Percentiles rank a stretch among this genome's conserved stretches.
phyloP scores from a whole-genome alignment of 2,113 vertebrate genomes.

The Abramis brama region DNA sequence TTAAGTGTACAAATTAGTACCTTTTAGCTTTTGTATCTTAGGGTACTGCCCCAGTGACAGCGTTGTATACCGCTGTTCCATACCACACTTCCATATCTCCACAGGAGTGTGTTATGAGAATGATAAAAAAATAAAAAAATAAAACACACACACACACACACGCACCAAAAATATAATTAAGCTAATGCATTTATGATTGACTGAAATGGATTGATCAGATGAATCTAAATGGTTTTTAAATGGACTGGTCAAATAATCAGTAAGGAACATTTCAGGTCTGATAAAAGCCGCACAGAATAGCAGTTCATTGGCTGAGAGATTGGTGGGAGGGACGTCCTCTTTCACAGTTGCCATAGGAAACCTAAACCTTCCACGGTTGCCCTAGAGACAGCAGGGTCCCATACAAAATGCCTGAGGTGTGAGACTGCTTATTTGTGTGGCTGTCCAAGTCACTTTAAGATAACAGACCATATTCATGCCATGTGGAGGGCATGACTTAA shows the following conservation, averaged over 20 bases:
- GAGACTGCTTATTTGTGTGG: constrained; percentile 42
- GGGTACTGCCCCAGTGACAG: no score
- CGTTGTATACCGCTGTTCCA: no score
- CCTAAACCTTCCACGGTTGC: constrained; percentile 73
- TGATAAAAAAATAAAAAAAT: background rate
- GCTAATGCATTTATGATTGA: constrained; percentile 26
- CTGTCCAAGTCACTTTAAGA: constrained; percentile 27
- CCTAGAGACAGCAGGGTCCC: constrained; percentile 74
- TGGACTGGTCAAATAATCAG: constrained; percentile 43
- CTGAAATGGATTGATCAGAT: background rate
- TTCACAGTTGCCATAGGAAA: constrained; percentile 76
- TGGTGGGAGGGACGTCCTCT: constrained; percentile 58
- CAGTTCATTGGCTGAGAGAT: constrained; percentile 63
- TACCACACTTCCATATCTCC: background rate
- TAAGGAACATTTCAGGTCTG: constrained; percentile 26
- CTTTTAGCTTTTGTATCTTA: no score
- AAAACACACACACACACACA: no score
- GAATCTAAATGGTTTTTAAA: background rate
- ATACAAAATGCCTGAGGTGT: constrained; percentile 57
- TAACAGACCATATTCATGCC: background rate
- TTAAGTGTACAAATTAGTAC: no score
- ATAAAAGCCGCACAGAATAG: constrained; percentile 58
- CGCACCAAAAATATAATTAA: background rate
- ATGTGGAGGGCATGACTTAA: background rate
- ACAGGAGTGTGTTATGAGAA: background rate